A percentile compares a stretch with the other conserved stretches of the same genome.
These are phyloP conservation scores for Acanthurus lineatus DNA, from an alignment of 2,797 vertebrate species.

Conservation along the genomic window DNA sequence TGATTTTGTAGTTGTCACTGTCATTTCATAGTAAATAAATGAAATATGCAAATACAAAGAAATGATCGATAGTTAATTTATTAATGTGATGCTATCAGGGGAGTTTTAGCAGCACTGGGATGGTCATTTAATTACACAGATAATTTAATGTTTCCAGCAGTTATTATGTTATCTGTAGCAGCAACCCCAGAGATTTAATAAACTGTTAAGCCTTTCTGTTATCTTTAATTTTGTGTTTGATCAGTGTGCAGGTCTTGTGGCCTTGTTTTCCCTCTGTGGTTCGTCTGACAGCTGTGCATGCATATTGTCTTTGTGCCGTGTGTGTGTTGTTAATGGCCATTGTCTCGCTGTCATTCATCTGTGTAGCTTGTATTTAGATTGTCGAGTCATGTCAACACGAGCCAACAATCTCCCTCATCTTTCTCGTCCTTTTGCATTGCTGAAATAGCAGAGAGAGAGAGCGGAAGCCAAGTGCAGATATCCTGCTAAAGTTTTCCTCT, in stretches of 20 bases:
- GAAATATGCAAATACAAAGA: slow-evolving; percentile 32
- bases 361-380: slow-evolving; percentile 36
- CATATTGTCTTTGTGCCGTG: slow-evolving; percentile 25
- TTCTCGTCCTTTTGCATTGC: slow-evolving; percentile 2
- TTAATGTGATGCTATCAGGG: slow-evolving; percentile 33
- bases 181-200: slow-evolving; percentile 64
- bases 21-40: not conserved
- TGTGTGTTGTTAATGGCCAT: slow-evolving; percentile 36
- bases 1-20: not conserved
- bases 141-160: slow-evolving; percentile 42
- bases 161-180: slow-evolving; percentile 45
- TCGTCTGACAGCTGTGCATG: slow-evolving; percentile 43
- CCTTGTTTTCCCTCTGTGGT: slow-evolving; percentile 16
- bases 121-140: slow-evolving; percentile 55
- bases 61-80: slow-evolving; percentile 34
- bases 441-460: slow-evolving; percentile 16
- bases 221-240: slow-evolving; percentile 56
- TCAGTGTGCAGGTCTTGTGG: slow-evolving; percentile 50
- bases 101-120: not conserved
- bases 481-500: slow-evolving; percentile 14
- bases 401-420: slow-evolving; percentile 3
- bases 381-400: slow-evolving; percentile 45
- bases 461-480: slow-evolving; percentile 4
- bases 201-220: slow-evolving; percentile 53
- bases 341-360: slow-evolving; percentile 45